Conservation (phyloP, 1,140 invertebrate species). For the Euura lappo region DNA sequence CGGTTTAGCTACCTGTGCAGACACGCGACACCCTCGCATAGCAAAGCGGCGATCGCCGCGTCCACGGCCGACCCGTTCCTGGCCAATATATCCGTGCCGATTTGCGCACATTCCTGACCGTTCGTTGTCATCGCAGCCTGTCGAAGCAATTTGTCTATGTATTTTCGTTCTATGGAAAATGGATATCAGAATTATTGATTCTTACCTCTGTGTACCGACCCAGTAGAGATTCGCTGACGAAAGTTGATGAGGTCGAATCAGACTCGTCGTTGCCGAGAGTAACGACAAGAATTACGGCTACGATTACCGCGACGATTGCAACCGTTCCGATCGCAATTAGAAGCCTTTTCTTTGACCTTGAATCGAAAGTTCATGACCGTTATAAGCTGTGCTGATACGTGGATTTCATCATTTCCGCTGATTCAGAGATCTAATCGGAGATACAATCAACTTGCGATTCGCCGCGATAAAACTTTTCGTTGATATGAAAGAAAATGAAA, state of each 20-base stretch:
- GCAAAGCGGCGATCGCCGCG: constrained; percentile 77
- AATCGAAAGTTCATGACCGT: constrained; percentile 10
- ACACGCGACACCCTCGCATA: constrained; percentile 86
- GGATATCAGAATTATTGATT: too few relatives aligned
- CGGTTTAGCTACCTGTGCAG: constrained; percentile 65
- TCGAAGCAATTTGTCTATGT: too few relatives aligned
- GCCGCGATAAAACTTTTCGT: too few relatives aligned
- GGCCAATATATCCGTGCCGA: constrained; percentile 63
- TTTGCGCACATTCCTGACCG: constrained; percentile 51
- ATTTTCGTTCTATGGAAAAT: too few relatives aligned
- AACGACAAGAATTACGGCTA: constrained; percentile 14
- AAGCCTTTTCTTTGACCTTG: constrained; percentile 8
- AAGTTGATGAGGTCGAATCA: constrained; percentile 16
- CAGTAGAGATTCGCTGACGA: constrained; percentile 20
- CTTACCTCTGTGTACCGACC: constrained; percentile 37
- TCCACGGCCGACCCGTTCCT: constrained; percentile 81
- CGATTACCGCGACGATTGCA: constrained; percentile 25
- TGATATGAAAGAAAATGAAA: constrained; percentile 24
- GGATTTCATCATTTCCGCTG: too few relatives aligned
- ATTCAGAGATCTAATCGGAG: too few relatives aligned
- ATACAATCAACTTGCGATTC: too few relatives aligned
- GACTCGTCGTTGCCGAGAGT: neutral
- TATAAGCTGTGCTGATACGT: neutral
- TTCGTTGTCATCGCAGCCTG: constrained; percentile 51
- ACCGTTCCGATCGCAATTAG: constrained; percentile 19